Percentiles rank a stretch among this genome's conserved stretches.
Evolutionary conservation across 30 jellyfish, hydroid and myxozoan species (phyloP).

Genomic region (Phacellophora camtschatica): DNA sequence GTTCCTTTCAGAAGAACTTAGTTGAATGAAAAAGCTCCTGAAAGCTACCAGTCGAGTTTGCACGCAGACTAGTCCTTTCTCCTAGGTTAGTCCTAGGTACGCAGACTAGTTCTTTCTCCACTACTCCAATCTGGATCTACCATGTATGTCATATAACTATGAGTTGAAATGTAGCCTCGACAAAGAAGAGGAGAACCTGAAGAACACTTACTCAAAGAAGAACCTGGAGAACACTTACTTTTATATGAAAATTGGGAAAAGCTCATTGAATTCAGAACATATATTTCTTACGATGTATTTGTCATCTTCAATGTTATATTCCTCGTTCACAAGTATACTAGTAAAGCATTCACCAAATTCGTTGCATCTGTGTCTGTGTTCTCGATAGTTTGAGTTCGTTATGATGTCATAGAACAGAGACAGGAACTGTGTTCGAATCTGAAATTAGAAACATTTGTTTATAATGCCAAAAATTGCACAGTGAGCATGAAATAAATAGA

Average conservation of each 20-base stretch:
- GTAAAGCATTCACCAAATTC: conserved; percentile 74
- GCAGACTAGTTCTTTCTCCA: no score
- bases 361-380: conserved; percentile 52
- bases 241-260: conserved; percentile 51
- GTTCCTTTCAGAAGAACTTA: no score
- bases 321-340: conserved; percentile 58
- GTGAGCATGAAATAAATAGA: background rate
- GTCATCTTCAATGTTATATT: conserved; percentile 77
- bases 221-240: no score
- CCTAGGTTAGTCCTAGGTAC: no score
- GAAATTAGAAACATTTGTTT: background rate
- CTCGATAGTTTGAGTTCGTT: conserved; percentile 61
- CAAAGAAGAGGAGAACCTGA: no score
- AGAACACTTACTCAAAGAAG: no score
- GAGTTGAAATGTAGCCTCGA: no score
- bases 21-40: no score
- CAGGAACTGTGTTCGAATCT: conserved; percentile 92
- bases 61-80: no score
- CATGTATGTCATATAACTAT: no score
- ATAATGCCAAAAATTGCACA: background rate
- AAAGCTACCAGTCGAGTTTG: no score
- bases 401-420: conserved; percentile 79
- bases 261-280: conserved; percentile 44
- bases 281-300: conserved; percentile 74
- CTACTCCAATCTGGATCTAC: no score